A percentile compares a stretch with the other conserved stretches of the same genome.
These are phyloP conservation scores for Oncorhynchus nerka DNA, from an alignment of 2,113 vertebrate genomes.

Conservation along the genomic window DNA sequence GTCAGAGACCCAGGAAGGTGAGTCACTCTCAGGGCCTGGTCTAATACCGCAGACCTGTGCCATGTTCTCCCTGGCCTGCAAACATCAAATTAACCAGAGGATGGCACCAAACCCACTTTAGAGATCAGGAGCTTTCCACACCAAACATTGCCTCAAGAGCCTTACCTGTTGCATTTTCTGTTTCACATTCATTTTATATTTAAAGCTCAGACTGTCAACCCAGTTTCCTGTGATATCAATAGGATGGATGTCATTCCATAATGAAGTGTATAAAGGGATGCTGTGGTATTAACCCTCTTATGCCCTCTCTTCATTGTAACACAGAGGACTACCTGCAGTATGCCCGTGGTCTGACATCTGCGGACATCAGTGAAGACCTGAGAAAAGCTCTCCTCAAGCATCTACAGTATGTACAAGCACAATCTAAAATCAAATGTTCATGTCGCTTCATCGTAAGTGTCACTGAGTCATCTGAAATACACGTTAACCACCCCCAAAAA, in stretches of 20 bases:
- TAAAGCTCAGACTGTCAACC: not conserved
- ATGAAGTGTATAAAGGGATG: too few species aligned
- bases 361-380: conserved; percentile 87
- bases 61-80: not conserved
- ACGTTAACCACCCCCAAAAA: too few species aligned
- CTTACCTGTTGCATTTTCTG: not conserved
- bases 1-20: conserved; percentile 79
- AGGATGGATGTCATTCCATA: not conserved
- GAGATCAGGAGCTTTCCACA: not conserved
- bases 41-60: too few species aligned
- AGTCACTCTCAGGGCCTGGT: not conserved
- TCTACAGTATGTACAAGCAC: conserved; percentile 78
- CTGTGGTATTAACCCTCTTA: not conserved
- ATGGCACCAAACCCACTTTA: conserved; percentile 43
- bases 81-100: conserved; percentile 43
- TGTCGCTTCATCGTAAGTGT: too few species aligned
- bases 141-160: not conserved
- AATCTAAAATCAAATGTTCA: too few species aligned
- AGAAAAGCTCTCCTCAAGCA: conserved; percentile 82
- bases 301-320: too few species aligned
- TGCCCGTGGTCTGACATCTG: conserved; percentile 91
- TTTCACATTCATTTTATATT: not conserved
- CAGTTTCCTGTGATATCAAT: not conserved
- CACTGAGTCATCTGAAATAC: too few species aligned
- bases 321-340: conserved; percentile 87